phyloP scores from a whole-genome alignment of 2,797 vertebrate genomes.

The Neostethus bicornis region DNA sequence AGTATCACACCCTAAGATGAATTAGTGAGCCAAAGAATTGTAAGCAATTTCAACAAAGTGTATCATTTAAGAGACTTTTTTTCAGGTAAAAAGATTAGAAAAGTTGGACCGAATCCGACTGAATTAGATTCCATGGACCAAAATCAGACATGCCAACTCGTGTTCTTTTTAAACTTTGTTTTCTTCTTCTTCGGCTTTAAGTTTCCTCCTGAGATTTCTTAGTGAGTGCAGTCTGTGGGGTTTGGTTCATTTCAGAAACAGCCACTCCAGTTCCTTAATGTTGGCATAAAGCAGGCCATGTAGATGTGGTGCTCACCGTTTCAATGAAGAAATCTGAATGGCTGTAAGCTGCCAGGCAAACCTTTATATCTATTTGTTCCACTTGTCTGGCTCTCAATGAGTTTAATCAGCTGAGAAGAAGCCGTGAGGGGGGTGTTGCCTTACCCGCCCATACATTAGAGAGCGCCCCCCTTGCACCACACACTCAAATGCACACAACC shows the following conservation, averaged over 20 bases:
- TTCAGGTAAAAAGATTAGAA: too few relatives aligned
- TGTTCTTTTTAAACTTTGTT: conserved; percentile 9
- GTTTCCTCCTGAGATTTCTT: conserved; percentile 66
- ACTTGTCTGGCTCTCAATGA: conserved; percentile 89
- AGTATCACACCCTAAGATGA: too few relatives aligned
- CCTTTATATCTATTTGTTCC: conserved; percentile 91
- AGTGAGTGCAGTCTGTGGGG: conserved; percentile 55
- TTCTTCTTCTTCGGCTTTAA: conserved; percentile 30
- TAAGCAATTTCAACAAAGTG: too few relatives aligned
- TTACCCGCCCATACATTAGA: conserved; percentile 84
- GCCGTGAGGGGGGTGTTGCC: conserved; percentile 82
- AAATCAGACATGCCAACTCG: conserved; percentile 47
- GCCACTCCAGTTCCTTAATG: conserved; percentile 74
- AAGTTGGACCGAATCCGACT: too few relatives aligned
- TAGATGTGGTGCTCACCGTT: conserved; percentile 76
- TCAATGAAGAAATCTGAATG: conserved; percentile 85
- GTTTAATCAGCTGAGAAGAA: conserved; percentile 92
- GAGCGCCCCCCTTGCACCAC: conserved; percentile 52
- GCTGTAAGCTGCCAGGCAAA: conserved; percentile 85
- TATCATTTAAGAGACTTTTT: too few relatives aligned
- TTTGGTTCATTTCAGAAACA: conserved; percentile 69
- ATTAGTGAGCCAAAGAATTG: too few relatives aligned
- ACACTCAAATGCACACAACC: conserved; percentile 76
- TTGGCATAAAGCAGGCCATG: conserved; percentile 74
- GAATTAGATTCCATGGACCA: conserved; percentile 39